phyloP scores from a whole-genome alignment of 2,113 vertebrate species.

The Miniopterus natalensis region DNA sequence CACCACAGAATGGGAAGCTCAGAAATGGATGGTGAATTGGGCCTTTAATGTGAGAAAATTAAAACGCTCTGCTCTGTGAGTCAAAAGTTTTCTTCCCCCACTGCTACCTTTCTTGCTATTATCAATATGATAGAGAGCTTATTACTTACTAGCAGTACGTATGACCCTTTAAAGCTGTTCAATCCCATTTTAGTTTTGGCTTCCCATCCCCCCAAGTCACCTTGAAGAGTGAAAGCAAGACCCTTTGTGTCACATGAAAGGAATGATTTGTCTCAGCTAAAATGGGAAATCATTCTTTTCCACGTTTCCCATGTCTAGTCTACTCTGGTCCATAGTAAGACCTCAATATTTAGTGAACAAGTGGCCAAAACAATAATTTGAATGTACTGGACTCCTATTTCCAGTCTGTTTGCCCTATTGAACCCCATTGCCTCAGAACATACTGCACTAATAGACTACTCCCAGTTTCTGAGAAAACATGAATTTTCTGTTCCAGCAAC shows the following conservation, averaged over 20 bases:
- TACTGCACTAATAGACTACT: conserved; percentile 63
- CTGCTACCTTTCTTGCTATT: conserved; percentile 9
- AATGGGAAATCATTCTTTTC: conserved; percentile 13
- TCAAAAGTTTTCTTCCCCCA: not conserved
- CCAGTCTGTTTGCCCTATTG: conserved; percentile 62
- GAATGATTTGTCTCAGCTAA: conserved; percentile 24
- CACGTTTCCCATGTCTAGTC: not conserved
- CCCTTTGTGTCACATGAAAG: not conserved
- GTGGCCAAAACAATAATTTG: conserved; percentile 14
- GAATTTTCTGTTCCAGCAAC: conserved; percentile 56
- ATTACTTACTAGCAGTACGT: not conserved
- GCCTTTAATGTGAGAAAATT: conserved; percentile 53
- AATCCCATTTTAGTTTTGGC: not conserved
- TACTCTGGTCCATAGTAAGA: not conserved
- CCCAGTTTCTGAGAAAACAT: conserved; percentile 51
- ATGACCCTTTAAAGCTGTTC: not conserved
- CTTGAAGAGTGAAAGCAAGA: conserved; percentile 31
- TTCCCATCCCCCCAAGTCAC: not conserved
- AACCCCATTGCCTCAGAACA: conserved; percentile 76
- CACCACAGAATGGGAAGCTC: not conserved
- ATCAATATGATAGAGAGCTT: not conserved
- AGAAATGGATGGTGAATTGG: not conserved
- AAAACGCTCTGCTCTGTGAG: not conserved
- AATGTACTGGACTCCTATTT: conserved; percentile 41
- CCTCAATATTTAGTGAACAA: conserved; percentile 34